Percentiles rank a stretch among this genome's conserved stretches.
These are phyloP conservation scores for Sinopyrophorus schimmeli DNA, from an alignment of 2,888 invertebrate genomes.

Conservation along the genomic window DNA sequence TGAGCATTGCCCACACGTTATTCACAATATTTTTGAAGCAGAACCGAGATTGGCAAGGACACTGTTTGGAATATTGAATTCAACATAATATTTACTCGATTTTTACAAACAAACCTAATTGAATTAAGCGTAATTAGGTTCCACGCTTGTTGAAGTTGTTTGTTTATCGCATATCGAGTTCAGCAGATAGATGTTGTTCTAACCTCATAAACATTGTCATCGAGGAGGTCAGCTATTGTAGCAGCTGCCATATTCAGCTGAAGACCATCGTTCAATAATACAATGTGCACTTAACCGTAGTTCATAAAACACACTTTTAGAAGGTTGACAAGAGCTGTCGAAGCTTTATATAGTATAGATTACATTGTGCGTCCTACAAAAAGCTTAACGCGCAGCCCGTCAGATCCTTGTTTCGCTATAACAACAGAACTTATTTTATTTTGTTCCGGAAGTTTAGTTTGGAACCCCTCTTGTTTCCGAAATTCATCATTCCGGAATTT, in stretches of 20 bases:
- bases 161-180: too few relatives aligned
- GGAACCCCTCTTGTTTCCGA: constrained; percentile 8
- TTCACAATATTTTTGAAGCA: too few relatives aligned
- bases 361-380: constrained; percentile 11
- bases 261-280: constrained; percentile 20
- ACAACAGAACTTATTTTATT: constrained; percentile 12
- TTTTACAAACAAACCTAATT: too few relatives aligned
- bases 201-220: constrained; percentile 16
- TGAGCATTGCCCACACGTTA: too few relatives aligned
- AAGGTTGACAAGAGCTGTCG: constrained; percentile 17
- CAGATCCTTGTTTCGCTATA: constrained; percentile 1
- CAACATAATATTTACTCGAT: too few relatives aligned
- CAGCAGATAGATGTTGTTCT: constrained; percentile 13
- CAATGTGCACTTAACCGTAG: constrained; percentile 22
- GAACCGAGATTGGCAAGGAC: too few relatives aligned
- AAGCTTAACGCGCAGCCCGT: constrained; percentile 6
- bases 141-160: too few relatives aligned
- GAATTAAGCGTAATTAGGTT: too few relatives aligned
- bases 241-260: constrained; percentile 19
- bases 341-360: constrained; percentile 11
- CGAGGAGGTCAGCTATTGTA: constrained; percentile 14
- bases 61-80: too few relatives aligned
- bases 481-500: constrained; percentile 18
- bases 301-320: constrained; percentile 18
- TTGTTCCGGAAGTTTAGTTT: constrained; percentile 9